These are phyloP conservation scores for Cuniculus paca DNA, from an alignment of 2,797 vertebrate species.

Conservation along the genomic window DNA sequence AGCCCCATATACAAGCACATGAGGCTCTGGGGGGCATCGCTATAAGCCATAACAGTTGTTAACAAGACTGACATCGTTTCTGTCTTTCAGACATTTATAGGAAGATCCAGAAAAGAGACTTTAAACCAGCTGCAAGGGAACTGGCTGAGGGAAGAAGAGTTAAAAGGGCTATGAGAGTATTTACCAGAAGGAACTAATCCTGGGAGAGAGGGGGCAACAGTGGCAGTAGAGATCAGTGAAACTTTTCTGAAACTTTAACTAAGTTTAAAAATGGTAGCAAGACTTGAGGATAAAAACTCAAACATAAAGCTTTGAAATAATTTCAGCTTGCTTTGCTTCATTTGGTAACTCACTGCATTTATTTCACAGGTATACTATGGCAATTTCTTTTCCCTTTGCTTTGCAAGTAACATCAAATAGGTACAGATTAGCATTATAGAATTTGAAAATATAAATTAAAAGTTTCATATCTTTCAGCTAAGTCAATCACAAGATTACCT, in stretches of 20 bases:
- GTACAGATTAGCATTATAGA: neutral
- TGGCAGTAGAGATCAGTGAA: neutral
- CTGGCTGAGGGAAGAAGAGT: neutral
- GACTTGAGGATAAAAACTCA: slow-evolving; percentile 49
- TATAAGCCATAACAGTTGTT: neutral
- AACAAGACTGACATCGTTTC: slow-evolving; percentile 6
- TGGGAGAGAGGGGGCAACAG: neutral
- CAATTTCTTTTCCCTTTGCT: neutral
- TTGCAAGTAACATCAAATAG: neutral
- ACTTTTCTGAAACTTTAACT: neutral
- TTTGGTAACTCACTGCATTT: neutral
- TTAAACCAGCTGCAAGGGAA: neutral
- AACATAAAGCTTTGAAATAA: slow-evolving; percentile 28
- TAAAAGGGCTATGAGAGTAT: neutral
- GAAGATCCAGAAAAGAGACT: slow-evolving; percentile 10
- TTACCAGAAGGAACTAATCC: neutral
- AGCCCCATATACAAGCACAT: neutral
- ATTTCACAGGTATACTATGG: neutral
- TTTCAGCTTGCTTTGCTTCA: slow-evolving; percentile 32
- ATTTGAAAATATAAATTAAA: slow-evolving; percentile 51
- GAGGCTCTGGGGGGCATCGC: neutral
- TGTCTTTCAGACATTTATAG: neutral
- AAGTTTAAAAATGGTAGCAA: slow-evolving; percentile 41
- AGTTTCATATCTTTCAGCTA: slow-evolving; percentile 41
- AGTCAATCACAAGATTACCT: slow-evolving; percentile 55